These are phyloP conservation scores for Falco biarmicus DNA, from an alignment of 2,797 vertebrate species.

Conservation along the genomic window DNA sequence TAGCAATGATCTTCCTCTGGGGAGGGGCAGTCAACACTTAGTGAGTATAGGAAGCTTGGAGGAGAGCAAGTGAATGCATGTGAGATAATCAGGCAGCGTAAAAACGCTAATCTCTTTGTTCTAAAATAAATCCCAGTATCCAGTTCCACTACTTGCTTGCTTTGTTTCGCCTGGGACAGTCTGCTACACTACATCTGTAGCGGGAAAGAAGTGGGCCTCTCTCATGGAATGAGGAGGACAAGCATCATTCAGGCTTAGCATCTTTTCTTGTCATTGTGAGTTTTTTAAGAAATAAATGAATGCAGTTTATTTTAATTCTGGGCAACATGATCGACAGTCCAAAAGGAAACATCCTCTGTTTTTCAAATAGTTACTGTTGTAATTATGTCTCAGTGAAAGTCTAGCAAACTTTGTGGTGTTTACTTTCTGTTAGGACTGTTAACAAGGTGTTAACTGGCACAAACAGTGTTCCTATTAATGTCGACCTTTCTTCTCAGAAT, in stretches of 20 bases:
- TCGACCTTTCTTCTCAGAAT: not conserved
- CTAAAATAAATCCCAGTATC: not conserved
- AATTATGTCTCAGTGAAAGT: not conserved
- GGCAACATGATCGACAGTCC: accelerated
- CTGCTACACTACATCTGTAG: not conserved
- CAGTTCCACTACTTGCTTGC: not conserved
- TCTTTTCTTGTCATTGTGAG: not conserved
- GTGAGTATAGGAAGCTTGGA: not conserved
- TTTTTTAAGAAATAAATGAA: not conserved
- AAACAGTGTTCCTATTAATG: not conserved
- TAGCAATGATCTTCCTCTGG: not conserved
- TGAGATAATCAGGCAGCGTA: not conserved
- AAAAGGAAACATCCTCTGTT: not conserved
- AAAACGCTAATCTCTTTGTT: not conserved
- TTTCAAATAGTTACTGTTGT: not conserved
- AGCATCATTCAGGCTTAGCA: not conserved
- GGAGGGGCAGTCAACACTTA: not conserved
- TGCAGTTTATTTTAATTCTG: not conserved
- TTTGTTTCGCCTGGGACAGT: not conserved
- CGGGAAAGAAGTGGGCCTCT: not conserved
- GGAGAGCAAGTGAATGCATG: not conserved
- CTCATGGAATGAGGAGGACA: not conserved
- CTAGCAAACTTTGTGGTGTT: not conserved
- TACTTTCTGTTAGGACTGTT: not conserved
- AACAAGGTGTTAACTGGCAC: not conserved